Base-by-base conservation (phyloP, 2,888 invertebrate genomes). In the Polyommatus icarus region DNA sequence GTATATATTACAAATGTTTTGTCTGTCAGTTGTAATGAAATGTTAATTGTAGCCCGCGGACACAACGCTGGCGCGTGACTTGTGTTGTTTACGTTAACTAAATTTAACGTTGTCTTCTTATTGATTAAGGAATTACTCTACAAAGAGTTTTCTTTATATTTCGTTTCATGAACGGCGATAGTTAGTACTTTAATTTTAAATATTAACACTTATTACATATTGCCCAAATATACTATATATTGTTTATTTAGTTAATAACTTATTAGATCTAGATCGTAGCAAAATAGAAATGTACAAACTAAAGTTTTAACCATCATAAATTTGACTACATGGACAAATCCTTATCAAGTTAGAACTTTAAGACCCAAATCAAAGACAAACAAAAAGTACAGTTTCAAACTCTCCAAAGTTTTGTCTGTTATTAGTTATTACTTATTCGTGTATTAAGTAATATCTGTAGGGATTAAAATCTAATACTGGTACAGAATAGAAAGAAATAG, bases 291-390 rank as follows among this genome's bases (percentile, higher is more conserved):
- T 46, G 12, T 46, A 46, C 46, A 46, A 46, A 46, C 10, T 36
- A 36, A 36, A 36, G 36, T 0, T 1, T 36, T 0, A 46, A 46
- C 10, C 46, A 46, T 46, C 46, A 46, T 46, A 40, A 61, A 24
- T 20, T 3, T 59, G 61, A 61, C 61, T 61, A 61, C 18, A n/a
- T 72, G 10, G 18, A 20, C n/a, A 72, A 36, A 72, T 20, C 20
- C 40, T 73, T 73, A 73, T 73, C 73, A 18, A 73, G 46, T 50
- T 50, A 46, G 24, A 73, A 73, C 50, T 73, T 73, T 46, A 46
- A 40, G 24, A 46, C 20, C 20, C 24, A 50, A 73, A 46, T 72
- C 72, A 72, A 72, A 72, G 10, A 40, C 50, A 73, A 73, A 73
- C 73, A 73, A 50, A 10, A 73, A 46, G 24, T 15, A 71, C n/a